phyloP scores from a whole-genome alignment of 2,113 vertebrate genomes.

The Aspiorhynchus laticeps region DNA sequence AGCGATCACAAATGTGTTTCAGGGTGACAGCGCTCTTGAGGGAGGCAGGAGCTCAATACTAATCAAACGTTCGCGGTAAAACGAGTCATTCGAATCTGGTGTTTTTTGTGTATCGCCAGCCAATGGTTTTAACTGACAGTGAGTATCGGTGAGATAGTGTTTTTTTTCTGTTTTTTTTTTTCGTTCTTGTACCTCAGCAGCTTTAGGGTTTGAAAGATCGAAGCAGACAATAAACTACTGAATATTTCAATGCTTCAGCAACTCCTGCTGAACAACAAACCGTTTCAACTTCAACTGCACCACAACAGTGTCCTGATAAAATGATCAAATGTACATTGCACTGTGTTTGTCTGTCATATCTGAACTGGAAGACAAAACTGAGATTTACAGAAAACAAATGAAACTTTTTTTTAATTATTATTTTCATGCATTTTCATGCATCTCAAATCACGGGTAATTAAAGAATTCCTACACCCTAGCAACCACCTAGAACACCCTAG shows the following conservation, averaged over 20 bases:
- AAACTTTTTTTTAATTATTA: too few species aligned
- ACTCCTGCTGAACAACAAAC: neutral
- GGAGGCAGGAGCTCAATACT: neutral
- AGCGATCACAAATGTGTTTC: neutral
- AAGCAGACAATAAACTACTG: neutral
- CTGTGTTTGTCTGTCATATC: neutral
- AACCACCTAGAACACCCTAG: too few species aligned
- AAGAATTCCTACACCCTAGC: too few species aligned
- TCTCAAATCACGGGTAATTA: too few species aligned
- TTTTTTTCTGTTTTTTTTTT: neutral
- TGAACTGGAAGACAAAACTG: neutral
- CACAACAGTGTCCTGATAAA: neutral
- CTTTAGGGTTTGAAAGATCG: neutral
- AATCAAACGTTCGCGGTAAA: neutral
- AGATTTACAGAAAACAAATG: neutral
- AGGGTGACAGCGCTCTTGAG: neutral
- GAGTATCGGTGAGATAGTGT: neutral
- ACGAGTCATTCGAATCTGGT: neutral
- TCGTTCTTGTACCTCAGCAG: neutral
- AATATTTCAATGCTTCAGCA: neutral
- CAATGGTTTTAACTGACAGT: slow-evolving; percentile 4
- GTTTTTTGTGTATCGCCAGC: neutral
- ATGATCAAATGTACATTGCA: neutral
- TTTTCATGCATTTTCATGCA: too few species aligned
- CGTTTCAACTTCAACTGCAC: neutral